A percentile compares a stretch with the other conserved stretches of the same genome.
Conservation (phyloP, 1,140 invertebrate genomes). For the Dinothrombium tinctorium region DNA sequence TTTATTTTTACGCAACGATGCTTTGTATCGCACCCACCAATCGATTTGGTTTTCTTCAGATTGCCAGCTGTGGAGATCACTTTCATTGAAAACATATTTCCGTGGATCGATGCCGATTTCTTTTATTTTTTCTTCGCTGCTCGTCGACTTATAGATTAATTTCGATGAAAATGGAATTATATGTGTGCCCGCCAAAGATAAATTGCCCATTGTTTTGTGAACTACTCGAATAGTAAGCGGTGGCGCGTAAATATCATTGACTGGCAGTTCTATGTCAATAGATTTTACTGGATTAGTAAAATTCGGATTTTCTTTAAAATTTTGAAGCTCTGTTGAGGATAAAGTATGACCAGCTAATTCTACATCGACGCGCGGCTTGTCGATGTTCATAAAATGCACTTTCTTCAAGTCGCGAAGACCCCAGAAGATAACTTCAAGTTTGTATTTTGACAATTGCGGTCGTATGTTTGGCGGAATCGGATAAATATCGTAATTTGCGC, state of each 20-base stretch:
- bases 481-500: conserved; percentile 35
- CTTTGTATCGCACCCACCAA: conserved; percentile 83
- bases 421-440: conserved; percentile 60
- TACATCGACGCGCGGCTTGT: conserved; percentile 63
- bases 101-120: no score
- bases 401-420: conserved; percentile 58
- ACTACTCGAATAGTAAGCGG: conserved; percentile 66
- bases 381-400: conserved; percentile 53
- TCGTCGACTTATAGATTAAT: background rate
- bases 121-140: no score
- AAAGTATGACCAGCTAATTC: conserved; percentile 64
- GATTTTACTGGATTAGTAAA: conserved; percentile 57
- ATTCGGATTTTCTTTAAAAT: conserved; percentile 64
- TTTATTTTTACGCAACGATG: no score
- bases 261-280: conserved; percentile 36
- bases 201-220: conserved; percentile 63
- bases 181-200: conserved; percentile 63
- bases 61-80: no score
- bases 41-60: conserved; percentile 50
- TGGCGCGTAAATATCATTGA: conserved; percentile 52
- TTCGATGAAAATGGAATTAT: conserved; percentile 57
- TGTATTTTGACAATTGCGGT: conserved; percentile 56
- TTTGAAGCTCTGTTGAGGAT: conserved; percentile 53
- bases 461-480: conserved; percentile 54
- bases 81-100: background rate